phyloP scores from a whole-genome alignment of 2,113 vertebrate species.

The Otolemur garnettii region DNA sequence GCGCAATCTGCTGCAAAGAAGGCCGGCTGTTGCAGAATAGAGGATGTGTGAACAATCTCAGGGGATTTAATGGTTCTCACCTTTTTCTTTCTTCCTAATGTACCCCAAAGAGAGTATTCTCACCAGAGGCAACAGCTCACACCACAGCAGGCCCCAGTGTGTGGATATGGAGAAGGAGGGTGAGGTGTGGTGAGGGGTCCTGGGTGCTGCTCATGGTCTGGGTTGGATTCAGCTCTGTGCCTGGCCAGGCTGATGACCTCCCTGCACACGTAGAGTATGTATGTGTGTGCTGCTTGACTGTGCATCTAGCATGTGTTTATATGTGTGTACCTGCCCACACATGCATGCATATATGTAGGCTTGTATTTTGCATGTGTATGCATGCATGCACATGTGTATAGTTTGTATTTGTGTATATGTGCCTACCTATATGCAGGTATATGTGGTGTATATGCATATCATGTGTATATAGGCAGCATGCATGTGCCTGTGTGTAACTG shows the following conservation, averaged over 20 bases:
- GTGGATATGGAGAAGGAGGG: fast-evolving
- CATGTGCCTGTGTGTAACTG: not conserved
- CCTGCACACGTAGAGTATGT: not conserved
- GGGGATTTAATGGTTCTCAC: not conserved
- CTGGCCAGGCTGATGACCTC: too few relatives aligned
- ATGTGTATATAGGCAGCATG: too few relatives aligned
- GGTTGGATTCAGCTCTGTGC: not conserved
- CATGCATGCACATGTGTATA: fast-evolving
- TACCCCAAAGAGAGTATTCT: not conserved
- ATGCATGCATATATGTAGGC: too few relatives aligned
- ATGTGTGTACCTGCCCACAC: too few relatives aligned
- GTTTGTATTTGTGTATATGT: not conserved
- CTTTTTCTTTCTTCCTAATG: too few relatives aligned
- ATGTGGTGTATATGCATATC: not conserved
- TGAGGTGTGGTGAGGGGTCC: too few relatives aligned
- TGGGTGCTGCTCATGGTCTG: not conserved
- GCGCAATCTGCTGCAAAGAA: too few relatives aligned
- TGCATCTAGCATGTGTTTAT: too few relatives aligned
- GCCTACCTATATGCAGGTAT: not conserved
- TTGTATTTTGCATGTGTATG: not conserved
- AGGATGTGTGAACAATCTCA: not conserved
- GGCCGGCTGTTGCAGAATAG: not conserved
- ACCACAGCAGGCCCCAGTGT: fast-evolving
- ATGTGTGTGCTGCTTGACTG: not conserved
- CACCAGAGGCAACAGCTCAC: fast-evolving